Evolutionary conservation across 2,888 invertebrate species (phyloP).

Genomic region (Hirtodrosophila confusa): DNA sequence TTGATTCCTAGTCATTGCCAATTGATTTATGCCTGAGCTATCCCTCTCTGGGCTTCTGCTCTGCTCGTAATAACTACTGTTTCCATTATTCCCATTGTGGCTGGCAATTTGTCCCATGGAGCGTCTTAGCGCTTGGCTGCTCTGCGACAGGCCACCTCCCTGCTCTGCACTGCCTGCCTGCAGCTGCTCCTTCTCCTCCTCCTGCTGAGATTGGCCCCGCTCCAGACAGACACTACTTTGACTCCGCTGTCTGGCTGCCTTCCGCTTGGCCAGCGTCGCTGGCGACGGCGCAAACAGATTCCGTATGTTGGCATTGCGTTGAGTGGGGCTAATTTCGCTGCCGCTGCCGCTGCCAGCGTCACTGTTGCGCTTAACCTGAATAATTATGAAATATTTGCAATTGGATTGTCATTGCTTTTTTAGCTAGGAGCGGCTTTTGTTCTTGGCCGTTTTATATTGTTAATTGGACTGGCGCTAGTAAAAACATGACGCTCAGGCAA

Average conservation of each 20-base stretch:
- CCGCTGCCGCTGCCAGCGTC: constrained; percentile 36
- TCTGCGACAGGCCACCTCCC: constrained; percentile 22
- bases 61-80: constrained; percentile 45
- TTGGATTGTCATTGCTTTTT: constrained; percentile 46
- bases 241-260: constrained; percentile 63
- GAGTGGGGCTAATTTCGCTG: constrained; percentile 59
- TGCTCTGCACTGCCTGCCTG: constrained; percentile 9
- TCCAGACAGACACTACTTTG: constrained; percentile 69
- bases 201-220: constrained; percentile 34
- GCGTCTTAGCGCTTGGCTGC: constrained; percentile 48
- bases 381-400: constrained; percentile 65
- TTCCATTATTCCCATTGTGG: constrained; percentile 42
- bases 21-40: constrained; percentile 72
- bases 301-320: constrained; percentile 80
- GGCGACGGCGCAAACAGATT: constrained; percentile 74
- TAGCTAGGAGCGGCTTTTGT: constrained; percentile 41
- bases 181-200: not conserved
- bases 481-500: constrained; percentile 41
- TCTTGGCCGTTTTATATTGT: constrained; percentile 50
- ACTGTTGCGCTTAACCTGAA: constrained; percentile 75
- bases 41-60: constrained; percentile 23
- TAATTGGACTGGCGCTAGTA: constrained; percentile 53
- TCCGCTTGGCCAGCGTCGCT: constrained; percentile 53
- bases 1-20: constrained; percentile 71
- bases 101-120: constrained; percentile 70